Evolutionary conservation across 1,140 invertebrate genomes (phyloP), one percentile per base, ranked within the genome.

Genomic region (Anthonomus grandis): DNA sequence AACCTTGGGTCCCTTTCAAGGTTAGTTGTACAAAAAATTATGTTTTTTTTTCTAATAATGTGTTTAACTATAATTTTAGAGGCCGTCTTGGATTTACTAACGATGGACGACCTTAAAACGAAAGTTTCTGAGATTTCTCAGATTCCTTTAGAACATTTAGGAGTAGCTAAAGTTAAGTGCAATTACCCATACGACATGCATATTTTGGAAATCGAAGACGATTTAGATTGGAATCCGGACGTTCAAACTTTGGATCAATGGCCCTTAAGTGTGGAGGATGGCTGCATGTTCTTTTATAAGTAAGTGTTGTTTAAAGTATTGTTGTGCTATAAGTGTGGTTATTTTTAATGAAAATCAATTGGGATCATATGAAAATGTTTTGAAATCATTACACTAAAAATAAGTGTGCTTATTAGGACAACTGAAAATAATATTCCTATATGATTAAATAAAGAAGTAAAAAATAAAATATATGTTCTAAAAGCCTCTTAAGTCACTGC

Each of bases 61-160:
- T 3, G 19, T 44, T 3, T 44, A 1, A 38, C 10, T 54, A 37
- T 17, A 23, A 5, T 57, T 41, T 41, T 25, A 53, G 86, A 89
- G 73, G 78, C 89, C 34, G 76, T 85, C 3, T 58, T 90, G 19
- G 76, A 82, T 48, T 74, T 75, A 64, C 74, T 76, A 55, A 77
- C 75, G n/a, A 63, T 80, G 22, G 71, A 75, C 24, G 75, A 78
- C 57, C 65, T 79, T 19, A 71, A 73, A 62, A 57, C 63, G 15
- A 70, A 83, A 76, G 65, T 89, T 39, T 78, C 83, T 17, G 70
- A 78, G 64, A 64, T 84, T 36, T 83, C 83, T 64, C 75, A 76
- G 48, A 85, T 89, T 49, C 75, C 80, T 22, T 64, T 74, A 34
- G 83, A 87, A 63, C 72, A 81, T 66, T 69, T 89, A 36, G 81